Evolutionary conservation across 92 coral and sea anemone genomes (phyloP).

Genomic region (Ricordea florida): DNA sequence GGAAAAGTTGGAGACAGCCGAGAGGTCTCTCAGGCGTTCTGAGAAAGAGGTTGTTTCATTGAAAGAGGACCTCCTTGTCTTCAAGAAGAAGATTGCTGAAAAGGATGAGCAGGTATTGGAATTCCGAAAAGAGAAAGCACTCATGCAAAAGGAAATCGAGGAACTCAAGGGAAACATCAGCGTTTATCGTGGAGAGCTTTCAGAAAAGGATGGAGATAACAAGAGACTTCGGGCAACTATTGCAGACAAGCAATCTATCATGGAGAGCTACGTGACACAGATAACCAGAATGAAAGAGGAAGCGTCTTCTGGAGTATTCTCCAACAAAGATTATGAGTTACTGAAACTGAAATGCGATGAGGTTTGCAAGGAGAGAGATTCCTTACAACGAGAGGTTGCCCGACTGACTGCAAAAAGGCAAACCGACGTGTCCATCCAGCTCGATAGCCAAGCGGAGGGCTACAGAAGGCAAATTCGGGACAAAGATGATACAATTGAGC

Average conservation of each 20-base stretch:
- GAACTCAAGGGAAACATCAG: conserved; percentile 19
- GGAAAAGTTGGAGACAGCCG: conserved; percentile 32
- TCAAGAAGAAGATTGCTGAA: conserved; percentile 17
- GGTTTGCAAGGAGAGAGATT: conserved; percentile 38
- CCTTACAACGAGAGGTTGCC: conserved; percentile 37
- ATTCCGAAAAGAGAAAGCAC: neutral
- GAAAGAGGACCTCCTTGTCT: conserved; percentile 14
- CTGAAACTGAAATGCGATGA: conserved; percentile 32
- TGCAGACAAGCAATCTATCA: conserved; percentile 30
- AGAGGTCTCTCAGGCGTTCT: conserved; percentile 15
- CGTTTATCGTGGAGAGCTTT: conserved; percentile 16
- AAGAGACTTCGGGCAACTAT: conserved; percentile 33
- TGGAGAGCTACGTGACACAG: conserved; percentile 45
- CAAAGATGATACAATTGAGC: conserved; percentile 13
- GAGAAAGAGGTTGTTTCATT: conserved; percentile 28
- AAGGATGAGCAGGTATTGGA: neutral
- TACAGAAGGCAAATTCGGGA: conserved; percentile 26
- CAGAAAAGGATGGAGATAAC: conserved; percentile 31
- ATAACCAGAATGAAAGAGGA: conserved; percentile 20
- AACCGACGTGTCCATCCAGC: conserved; percentile 12
- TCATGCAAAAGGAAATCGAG: neutral
- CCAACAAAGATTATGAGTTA: conserved; percentile 8
- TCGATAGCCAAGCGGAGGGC: conserved; percentile 24
- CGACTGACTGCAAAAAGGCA: conserved; percentile 10
- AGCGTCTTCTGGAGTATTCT: neutral